Evolutionary conservation across 2,888 invertebrate genomes (phyloP).

Genomic region (Campoletis raptor): DNA sequence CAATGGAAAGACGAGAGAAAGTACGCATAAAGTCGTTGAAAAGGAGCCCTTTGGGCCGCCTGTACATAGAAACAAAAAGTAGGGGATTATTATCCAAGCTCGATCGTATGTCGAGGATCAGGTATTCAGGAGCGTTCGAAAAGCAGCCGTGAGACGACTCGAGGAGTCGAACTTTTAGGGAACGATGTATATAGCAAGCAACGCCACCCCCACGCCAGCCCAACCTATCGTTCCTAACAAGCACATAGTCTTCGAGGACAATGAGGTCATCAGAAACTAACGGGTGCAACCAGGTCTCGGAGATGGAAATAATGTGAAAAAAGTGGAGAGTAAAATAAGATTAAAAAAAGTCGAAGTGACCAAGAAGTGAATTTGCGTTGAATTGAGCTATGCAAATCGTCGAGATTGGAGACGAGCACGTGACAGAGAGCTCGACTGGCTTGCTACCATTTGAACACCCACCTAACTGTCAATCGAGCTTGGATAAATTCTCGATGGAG

Average conservation of each 20-base stretch:
- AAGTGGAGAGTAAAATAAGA: not conserved
- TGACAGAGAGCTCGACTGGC: no score
- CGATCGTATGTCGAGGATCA: not conserved
- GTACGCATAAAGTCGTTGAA: not conserved
- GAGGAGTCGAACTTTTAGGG: constrained; percentile 5
- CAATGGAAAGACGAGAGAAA: not conserved
- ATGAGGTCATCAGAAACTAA: constrained; percentile 24
- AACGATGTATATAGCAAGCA: constrained; percentile 50
- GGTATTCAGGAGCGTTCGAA: not conserved
- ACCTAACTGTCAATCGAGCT: no score
- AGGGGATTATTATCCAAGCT: no score
- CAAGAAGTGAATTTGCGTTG: not conserved
- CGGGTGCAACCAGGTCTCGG: constrained; percentile 33
- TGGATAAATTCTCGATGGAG: no score
- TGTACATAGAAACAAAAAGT: not conserved
- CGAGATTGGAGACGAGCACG: no score
- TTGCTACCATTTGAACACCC: no score
- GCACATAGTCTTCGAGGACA: not conserved
- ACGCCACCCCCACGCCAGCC: constrained; percentile 40
- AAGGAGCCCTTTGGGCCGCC: constrained; percentile 4
- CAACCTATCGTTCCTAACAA: constrained; percentile 45
- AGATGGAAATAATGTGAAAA: constrained; percentile 41
- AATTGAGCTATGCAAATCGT: not conserved
- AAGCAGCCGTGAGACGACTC: not conserved
- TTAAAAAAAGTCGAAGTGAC: constrained; percentile 17